Conservation (phyloP, 1,140 invertebrate genomes). For the Polypedilum pembai region DNA sequence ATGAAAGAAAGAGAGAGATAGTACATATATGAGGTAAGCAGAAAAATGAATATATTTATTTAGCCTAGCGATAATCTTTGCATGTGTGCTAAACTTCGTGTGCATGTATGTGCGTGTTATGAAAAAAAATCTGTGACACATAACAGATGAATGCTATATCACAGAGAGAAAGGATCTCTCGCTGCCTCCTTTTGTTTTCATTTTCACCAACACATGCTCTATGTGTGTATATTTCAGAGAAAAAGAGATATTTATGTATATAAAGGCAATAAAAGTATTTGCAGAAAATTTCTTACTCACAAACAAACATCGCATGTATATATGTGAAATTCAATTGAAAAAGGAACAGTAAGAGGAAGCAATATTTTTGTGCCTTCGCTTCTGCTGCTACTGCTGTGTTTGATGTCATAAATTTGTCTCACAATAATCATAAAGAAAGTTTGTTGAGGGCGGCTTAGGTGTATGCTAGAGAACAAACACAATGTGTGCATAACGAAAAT, state of each 20-base stretch:
- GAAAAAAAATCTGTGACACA: too few relatives aligned
- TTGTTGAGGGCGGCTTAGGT: not conserved
- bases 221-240: not conserved
- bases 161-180: too few relatives aligned
- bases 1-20: too few relatives aligned
- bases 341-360: not conserved
- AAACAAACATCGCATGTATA: not conserved
- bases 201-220: not conserved
- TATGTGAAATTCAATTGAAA: not conserved
- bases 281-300: not conserved
- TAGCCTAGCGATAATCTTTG: too few relatives aligned
- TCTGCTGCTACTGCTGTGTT: not conserved
- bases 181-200: too few relatives aligned
- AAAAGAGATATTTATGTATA: not conserved
- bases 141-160: too few relatives aligned
- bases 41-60: too few relatives aligned
- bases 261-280: constrained; percentile 16
- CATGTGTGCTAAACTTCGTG: too few relatives aligned
- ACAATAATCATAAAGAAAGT: constrained; percentile 19
- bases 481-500: not conserved
- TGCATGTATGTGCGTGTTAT: too few relatives aligned
- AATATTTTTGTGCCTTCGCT: not conserved
- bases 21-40: too few relatives aligned
- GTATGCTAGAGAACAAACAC: not conserved
- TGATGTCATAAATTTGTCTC: constrained; percentile 18